Conservation (phyloP, 2,797 vertebrate species). For the Hemitrygon akajei region DNA sequence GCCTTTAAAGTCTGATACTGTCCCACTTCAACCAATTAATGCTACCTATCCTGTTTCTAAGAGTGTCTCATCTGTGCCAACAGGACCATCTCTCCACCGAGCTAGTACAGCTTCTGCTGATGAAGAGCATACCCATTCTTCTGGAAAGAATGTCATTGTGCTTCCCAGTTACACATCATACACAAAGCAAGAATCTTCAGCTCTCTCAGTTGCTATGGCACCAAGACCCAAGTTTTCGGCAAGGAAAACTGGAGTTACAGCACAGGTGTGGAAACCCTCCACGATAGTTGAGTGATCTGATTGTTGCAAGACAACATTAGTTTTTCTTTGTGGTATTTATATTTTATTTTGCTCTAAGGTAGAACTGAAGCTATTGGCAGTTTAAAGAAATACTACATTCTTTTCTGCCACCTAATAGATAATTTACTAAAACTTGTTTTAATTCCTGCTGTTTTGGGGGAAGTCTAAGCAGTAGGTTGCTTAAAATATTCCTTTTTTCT, state of each 20-base stretch:
- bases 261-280: slow-evolving; percentile 94
- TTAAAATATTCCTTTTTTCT: neutral
- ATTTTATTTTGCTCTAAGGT: slow-evolving; percentile 26
- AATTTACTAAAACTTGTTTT: slow-evolving; percentile 7
- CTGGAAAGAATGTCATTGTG: slow-evolving; percentile 54
- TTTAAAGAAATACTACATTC: neutral
- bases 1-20: slow-evolving; percentile 54
- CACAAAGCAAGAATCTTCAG: slow-evolving; percentile 65
- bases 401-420: slow-evolving; percentile 2
- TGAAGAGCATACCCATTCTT: slow-evolving; percentile 24
- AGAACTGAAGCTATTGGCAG: slow-evolving; percentile 16
- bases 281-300: slow-evolving; percentile 66
- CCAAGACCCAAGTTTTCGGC: slow-evolving; percentile 94
- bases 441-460: neutral
- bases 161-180: slow-evolving; percentile 58
- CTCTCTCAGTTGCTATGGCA: slow-evolving; percentile 57
- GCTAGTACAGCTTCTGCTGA: slow-evolving; percentile 27
- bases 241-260: slow-evolving; percentile 75
- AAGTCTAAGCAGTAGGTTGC: neutral
- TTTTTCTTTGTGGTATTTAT: slow-evolving; percentile 46
- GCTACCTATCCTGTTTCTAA: slow-evolving; percentile 56
- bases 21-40: slow-evolving; percentile 51
- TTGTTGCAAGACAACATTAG: slow-evolving; percentile 51
- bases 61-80: slow-evolving; percentile 55
- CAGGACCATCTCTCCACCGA: slow-evolving; percentile 56